Evolutionary conservation across 1,140 invertebrate species (phyloP).

Genomic region (Neodiprion pinetum): DNA sequence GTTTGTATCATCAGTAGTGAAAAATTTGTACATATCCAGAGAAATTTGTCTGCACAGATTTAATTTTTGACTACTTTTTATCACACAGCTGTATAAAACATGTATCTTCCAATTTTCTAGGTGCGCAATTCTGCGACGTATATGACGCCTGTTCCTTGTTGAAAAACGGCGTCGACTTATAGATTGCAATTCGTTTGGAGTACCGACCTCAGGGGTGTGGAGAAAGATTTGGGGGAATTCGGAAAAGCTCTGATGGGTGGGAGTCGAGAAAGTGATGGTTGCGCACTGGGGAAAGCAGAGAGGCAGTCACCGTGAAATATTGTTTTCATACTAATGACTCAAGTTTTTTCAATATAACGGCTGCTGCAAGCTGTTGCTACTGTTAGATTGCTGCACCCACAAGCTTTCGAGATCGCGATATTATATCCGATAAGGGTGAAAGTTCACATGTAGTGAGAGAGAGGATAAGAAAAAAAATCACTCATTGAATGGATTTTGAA

Average conservation of each 20-base stretch:
- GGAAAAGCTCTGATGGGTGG: not conserved
- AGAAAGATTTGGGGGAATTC: not conserved
- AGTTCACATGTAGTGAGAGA: too few relatives aligned
- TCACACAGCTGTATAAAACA: too few relatives aligned
- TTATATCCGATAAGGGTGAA: not conserved
- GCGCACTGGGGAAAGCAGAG: not conserved
- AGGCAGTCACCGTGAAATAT: constrained; percentile 5
- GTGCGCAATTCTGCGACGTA: too few relatives aligned
- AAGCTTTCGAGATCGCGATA: not conserved
- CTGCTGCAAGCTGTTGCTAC: constrained; percentile 9
- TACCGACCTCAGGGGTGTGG: not conserved
- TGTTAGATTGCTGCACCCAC: not conserved
- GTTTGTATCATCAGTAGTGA: too few relatives aligned
- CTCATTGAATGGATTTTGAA: too few relatives aligned
- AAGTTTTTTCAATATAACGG: constrained; percentile 14
- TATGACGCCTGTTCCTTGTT: too few relatives aligned
- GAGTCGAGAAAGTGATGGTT: constrained; percentile 6
- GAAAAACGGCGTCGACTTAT: not conserved
- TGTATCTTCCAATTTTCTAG: too few relatives aligned
- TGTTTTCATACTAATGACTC: constrained; percentile 14
- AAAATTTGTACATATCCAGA: too few relatives aligned
- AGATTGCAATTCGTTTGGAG: not conserved
- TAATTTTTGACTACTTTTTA: too few relatives aligned
- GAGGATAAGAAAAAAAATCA: too few relatives aligned
- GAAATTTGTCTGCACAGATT: too few relatives aligned